Evolutionary conservation across 2,888 invertebrate genomes (phyloP).

Genomic region (Siphlonurus alternatus): DNA sequence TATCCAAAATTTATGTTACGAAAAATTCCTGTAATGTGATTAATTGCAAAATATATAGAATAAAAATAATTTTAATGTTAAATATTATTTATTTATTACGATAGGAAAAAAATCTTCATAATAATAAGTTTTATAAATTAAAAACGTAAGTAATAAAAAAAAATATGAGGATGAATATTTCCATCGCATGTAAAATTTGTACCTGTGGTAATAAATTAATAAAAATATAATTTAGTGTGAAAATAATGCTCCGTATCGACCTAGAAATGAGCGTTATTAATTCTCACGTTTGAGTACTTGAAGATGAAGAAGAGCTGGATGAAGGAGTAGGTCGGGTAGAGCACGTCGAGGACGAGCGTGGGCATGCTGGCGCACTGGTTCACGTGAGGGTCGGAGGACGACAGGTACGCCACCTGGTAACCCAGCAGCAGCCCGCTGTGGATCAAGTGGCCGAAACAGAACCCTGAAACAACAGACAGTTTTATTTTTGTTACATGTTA

Average conservation of each 20-base stretch:
- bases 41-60: too few species aligned
- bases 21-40: too few species aligned
- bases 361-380: conserved; percentile 41
- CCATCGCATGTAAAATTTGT: too few species aligned
- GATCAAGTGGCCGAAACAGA: conserved; percentile 60
- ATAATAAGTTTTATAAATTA: too few species aligned
- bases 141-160: too few species aligned
- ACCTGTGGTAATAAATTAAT: too few species aligned
- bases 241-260: not conserved
- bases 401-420: conserved; percentile 44
- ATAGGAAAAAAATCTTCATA: too few species aligned
- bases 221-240: not conserved
- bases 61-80: too few species aligned
- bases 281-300: conserved; percentile 63
- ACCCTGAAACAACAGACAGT: conserved; percentile 34
- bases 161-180: too few species aligned
- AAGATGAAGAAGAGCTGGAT: conserved; percentile 62
- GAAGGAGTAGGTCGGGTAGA: conserved; percentile 57
- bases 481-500: not conserved
- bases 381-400: conserved; percentile 34
- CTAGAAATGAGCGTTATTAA: too few species aligned
- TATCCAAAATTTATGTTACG: too few species aligned
- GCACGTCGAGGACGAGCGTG: conserved; percentile 43
- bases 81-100: too few species aligned
- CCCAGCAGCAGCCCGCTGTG: conserved; percentile 52